phyloP scores from a whole-genome alignment of 2,888 invertebrate species.

The Trachelus stipa region DNA sequence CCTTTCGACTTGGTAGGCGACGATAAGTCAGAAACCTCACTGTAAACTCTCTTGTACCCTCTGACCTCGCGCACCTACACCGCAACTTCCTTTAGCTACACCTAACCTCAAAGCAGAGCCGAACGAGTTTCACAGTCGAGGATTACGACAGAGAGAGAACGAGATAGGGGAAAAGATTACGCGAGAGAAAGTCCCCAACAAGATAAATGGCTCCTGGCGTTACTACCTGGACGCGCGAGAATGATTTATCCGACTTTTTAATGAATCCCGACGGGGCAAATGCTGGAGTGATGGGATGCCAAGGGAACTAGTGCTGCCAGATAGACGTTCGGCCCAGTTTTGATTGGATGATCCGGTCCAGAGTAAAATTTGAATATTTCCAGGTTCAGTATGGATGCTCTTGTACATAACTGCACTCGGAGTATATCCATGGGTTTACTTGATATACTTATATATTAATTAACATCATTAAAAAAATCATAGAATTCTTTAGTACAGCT shows the following conservation, averaged over 20 bases:
- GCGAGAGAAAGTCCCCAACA: background rate
- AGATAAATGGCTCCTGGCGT: background rate
- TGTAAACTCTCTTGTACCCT: background rate
- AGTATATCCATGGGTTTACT: background rate
- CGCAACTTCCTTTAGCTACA: background rate
- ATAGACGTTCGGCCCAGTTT: background rate
- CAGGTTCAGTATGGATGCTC: background rate
- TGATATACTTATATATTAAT: background rate
- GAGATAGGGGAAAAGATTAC: background rate
- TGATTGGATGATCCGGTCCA: background rate
- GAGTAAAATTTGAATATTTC: background rate
- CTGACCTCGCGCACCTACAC: background rate
- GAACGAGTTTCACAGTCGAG: background rate
- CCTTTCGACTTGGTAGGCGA: background rate
- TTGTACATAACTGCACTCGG: background rate
- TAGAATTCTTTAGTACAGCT: background rate
- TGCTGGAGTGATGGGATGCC: background rate
- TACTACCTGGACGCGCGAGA: background rate
- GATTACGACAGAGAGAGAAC: background rate
- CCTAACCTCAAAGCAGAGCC: background rate
- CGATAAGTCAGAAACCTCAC: background rate
- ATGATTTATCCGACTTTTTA: background rate
- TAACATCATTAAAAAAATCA: background rate
- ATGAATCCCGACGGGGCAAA: background rate
- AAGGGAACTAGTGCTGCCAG: background rate